Evolutionary conservation across 2,797 vertebrate genomes (phyloP), one percentile per base, ranked within the genome.

Genomic region (Enteromius radiatus): DNA sequence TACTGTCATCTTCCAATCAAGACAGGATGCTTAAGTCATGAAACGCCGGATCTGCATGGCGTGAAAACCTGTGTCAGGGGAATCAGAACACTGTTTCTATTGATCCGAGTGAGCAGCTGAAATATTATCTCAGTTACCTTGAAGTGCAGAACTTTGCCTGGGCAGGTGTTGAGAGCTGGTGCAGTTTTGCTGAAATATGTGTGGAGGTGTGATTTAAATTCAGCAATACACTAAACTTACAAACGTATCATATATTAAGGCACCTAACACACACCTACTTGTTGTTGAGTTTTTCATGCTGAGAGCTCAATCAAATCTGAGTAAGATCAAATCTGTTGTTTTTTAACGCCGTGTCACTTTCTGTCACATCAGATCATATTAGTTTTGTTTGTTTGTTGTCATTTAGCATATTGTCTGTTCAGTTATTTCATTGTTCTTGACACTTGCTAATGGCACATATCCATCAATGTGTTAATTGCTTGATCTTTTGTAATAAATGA

Each of bases 11-110:
- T 90, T 82, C 86, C 89, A 91, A 92, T 92, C 88, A 90, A 86
- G 86, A 81, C 76, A 78, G 45, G 83, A 89, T 81, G 86, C 85
- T 89, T 89, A 90, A 88, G 81, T 93, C 88, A 87, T 86, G 92
- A 89, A 90, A 84, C 63, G 87, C 90, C 89, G 88, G 92, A 92
- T 90, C 85, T 88, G 84, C 14, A 78, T 59, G 81, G 85, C 11
- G 91, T 89, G 89, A 92, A 94, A 94, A 94, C 92, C 91, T 92
- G 89, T 94, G 94, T 94, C 93, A 95, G 92, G 92, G 92, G 91
- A 93, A 93, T 90, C 83, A 86, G 90, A 94, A 95, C 94, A 94
- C 82, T 88, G 89, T 92, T 89, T 92, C 88, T 92, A 94, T 95
- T 90, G 93, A 95, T 93, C 92, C 78, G 26, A 85, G 76, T 19